Conservation (phyloP, 2,797 vertebrate genomes). For the Sebastes wilsoni region DNA sequence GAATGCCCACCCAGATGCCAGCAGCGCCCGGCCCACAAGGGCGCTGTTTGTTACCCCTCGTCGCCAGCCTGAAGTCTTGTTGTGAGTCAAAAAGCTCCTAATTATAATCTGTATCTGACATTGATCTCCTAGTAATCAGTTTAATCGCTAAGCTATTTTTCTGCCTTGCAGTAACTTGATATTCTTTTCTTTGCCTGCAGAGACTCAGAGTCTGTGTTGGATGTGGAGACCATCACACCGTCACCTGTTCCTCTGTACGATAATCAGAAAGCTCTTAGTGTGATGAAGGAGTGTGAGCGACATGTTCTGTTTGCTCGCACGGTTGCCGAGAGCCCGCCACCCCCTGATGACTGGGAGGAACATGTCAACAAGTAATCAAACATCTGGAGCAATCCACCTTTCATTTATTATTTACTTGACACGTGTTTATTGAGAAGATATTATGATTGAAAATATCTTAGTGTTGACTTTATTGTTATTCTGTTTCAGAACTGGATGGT, state of each 20-base stretch:
- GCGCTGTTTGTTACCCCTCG: constrained; percentile 92
- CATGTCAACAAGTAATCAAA: constrained; percentile 91
- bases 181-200: constrained; percentile 72
- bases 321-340: constrained; percentile 91
- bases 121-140: rapidly evolving
- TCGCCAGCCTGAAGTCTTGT: constrained; percentile 85
- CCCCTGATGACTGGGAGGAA: constrained; percentile 98
- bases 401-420: not conserved
- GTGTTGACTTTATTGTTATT: not conserved
- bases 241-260: constrained; percentile 91
- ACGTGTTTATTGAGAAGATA: not conserved
- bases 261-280: constrained; percentile 94
- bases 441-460: not conserved
- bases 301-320: constrained; percentile 97
- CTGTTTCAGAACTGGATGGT: constrained; percentile 91
- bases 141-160: not conserved
- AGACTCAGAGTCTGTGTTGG: constrained; percentile 89
- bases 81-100: constrained; percentile 80
- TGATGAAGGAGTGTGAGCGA: constrained; percentile 98
- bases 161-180: not conserved
- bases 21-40: constrained; percentile 93
- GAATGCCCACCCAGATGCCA: constrained; percentile 97
- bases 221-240: constrained; percentile 90
- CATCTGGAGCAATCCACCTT: not conserved
- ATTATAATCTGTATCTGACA: not conserved